Base-by-base conservation (phyloP, 2,797 vertebrate species). In the Intellagama lesueurii region DNA sequence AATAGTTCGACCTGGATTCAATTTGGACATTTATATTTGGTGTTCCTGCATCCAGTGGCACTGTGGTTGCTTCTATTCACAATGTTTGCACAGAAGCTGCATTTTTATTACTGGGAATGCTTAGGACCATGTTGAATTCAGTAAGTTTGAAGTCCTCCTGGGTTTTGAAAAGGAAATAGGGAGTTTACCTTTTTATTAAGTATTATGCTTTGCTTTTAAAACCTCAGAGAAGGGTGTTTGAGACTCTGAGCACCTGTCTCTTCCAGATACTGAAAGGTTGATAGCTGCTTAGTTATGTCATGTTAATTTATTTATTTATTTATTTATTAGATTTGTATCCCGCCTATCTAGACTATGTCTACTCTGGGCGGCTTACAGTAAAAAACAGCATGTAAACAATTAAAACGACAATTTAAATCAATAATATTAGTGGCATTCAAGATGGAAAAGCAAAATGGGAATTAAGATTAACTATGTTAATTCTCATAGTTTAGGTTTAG, bases 21-120 rank as follows among this genome's bases (percentile, higher is more conserved):
- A 99, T 99, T 95, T 99, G 99, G 99, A 98, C 98, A 0, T 99
- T 99, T 93, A 99, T 99, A 96, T 99, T 99, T 40, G 99, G 99
- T n/a, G 97, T 99, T 77, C 99, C 99, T 3, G 98, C 99, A 68
- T 99, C 98, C 89, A 99, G 98, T 35, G 98, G 98, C 19, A 97
- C 98, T 0, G 97, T 99, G 87, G 98, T 99, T 85, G 97, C 98
- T 83, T 99, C 98, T 90, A 97, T 99, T 92, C 98, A 99, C 94
- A 98, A 95, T 0, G 98, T 99, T 87, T 99, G 98, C 95, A 98
- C 98, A 1, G 99, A 99, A 96, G 98, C 99, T 4, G 98, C 99
- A 49, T 98, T 99, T 95, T 96, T 99, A 79, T 96, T 99, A 73
- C 88, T 99, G 94, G 98, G 98, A 90, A 99, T 99, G 99, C 98